Conservation (phyloP, 1,140 invertebrate genomes). For the Aphis craccivora region DNA sequence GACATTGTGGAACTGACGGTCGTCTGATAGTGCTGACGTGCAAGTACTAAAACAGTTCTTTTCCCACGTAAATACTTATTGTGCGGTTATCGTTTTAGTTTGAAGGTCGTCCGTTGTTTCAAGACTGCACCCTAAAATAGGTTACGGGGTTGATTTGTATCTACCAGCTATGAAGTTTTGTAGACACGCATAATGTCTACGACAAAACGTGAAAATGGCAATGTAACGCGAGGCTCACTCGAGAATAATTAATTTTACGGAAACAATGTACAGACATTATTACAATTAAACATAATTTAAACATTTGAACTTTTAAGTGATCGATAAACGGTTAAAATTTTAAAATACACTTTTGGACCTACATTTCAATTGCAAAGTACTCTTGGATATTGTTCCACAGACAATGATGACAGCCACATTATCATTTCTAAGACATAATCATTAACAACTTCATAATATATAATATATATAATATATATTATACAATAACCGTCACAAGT, state of each 20-base stretch:
- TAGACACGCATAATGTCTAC: slow-evolving; percentile 41
- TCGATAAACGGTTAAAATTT: neutral
- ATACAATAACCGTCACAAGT: neutral
- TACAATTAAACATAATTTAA: neutral
- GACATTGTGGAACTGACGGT: slow-evolving; percentile 11
- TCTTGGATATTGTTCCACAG: neutral
- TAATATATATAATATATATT: neutral
- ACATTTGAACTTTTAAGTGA: slow-evolving; percentile 15
- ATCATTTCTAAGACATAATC: neutral
- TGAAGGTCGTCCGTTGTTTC: slow-evolving; percentile 54
- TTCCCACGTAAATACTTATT: neutral
- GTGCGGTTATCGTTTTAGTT: slow-evolving; percentile 4
- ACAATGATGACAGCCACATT: neutral
- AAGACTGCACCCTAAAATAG: slow-evolving; percentile 38
- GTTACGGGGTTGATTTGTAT: slow-evolving; percentile 43
- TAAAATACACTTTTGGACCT: neutral
- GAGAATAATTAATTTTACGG: slow-evolving; percentile 30
- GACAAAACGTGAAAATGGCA: slow-evolving; percentile 28
- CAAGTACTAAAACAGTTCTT: neutral
- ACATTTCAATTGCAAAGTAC: neutral
- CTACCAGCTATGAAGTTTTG: neutral
- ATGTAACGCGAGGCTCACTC: neutral
- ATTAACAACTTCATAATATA: neutral
- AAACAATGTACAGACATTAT: slow-evolving; percentile 2
- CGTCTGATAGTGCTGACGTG: slow-evolving; percentile 20